A percentile compares a stretch with the other conserved stretches of the same genome.
These are phyloP conservation scores for Nymphalis io DNA, from an alignment of 1,140 invertebrate genomes.

Conservation along the genomic window DNA sequence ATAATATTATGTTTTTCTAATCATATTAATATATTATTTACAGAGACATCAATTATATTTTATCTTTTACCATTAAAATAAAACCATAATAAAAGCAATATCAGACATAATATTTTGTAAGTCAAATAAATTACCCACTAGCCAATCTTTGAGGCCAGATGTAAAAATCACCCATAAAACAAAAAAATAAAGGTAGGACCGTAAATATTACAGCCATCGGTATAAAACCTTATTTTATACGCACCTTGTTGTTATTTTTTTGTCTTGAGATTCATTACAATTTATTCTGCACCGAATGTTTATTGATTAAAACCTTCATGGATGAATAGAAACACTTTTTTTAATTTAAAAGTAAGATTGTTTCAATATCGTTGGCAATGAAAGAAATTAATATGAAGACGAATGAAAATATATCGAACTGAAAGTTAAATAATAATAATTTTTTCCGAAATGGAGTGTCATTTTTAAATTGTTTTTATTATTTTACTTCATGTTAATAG, in stretches of 20 bases:
- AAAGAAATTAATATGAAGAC: background rate
- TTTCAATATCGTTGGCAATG: conserved; percentile 4
- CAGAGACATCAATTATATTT: too few species aligned
- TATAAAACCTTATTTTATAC: conserved; percentile 30
- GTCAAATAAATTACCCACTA: conserved; percentile 2
- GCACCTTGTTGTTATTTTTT: conserved; percentile 25
- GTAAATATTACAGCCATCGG: conserved; percentile 26
- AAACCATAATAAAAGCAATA: background rate
- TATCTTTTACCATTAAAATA: background rate
- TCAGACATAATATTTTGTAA: background rate
- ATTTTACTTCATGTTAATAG: too few species aligned
- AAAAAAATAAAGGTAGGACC: conserved; percentile 24
- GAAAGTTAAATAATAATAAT: background rate
- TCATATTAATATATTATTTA: too few species aligned
- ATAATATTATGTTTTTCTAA: too few species aligned
- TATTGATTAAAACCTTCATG: conserved; percentile 35
- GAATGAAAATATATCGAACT: conserved; percentile 3
- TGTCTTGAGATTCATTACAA: background rate
- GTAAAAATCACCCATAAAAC: conserved; percentile 4
- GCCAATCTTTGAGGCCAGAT: conserved; percentile 4
- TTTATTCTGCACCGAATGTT: conserved; percentile 6
- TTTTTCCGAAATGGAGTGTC: background rate
- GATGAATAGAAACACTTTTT: conserved; percentile 9
- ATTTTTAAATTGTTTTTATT: background rate
- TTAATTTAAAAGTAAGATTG: conserved; percentile 8